Base-by-base conservation (phyloP, 2,888 invertebrate species). In the Drosophila multiciliata region DNA sequence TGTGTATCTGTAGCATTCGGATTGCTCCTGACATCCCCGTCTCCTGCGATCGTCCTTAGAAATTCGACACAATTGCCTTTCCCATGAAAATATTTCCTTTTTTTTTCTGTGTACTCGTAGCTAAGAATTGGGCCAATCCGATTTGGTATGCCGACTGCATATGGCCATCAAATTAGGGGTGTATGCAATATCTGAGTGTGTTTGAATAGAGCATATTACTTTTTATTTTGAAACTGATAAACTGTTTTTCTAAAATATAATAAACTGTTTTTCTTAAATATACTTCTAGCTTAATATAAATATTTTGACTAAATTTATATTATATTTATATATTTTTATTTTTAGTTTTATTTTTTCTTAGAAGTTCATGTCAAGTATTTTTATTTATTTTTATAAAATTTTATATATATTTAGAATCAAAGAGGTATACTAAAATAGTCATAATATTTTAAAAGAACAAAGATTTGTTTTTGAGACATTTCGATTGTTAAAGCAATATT, bases 21-120 rank as follows among this genome's bases (percentile, higher is more conserved):
- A 38, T 61, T 40, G 38, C 61, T 67, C 11, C 20, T 15, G 40
- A 32, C 12, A 38, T 58, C 17, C 50, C 17, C 48, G 26, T 36
- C 38, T 33, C 36, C 50, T 50, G 32, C 52, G 20, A 50, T 23
- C 35, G 33, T 63, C 20, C 54, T 52, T 49, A 64, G 61, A 80
- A 76, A 65, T 63, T 72, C 62, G 11, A 29, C 65, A 67, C 64
- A 77, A 57, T 73, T 78, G 59, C 81, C 71, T 38, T 62, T 62
- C 38, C 66, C 64, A 38, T 38, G 54, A 76, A 66, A 45, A 42
- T 55, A 58, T 11, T 8, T 40, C 45, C 62, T 59, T 64, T 62
- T 67, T 50, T 66, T 59, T 70, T 66, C 33, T 48, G 29, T 45
- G 23, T 42, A 65, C 35, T 29, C 20, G 70, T 35, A 40, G 50